These are phyloP conservation scores for Eupithecia subumbrata DNA, from an alignment of 2,888 invertebrate genomes.

Conservation along the genomic window DNA sequence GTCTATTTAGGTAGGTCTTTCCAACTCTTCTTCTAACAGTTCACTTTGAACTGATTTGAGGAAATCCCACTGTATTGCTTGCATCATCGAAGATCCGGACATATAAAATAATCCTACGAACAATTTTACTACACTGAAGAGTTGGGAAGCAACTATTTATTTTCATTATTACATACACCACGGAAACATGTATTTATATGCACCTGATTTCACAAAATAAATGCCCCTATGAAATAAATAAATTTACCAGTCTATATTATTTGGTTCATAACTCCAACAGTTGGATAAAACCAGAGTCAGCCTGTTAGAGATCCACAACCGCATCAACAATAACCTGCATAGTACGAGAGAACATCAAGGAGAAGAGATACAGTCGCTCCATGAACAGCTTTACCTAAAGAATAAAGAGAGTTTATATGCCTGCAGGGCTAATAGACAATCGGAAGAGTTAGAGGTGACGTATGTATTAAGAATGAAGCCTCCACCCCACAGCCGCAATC, in stretches of 20 bases:
- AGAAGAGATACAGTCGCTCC: background rate
- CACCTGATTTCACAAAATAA: background rate
- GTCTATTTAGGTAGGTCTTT: background rate
- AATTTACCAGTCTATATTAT: background rate
- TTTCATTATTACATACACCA: background rate
- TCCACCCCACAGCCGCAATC: no score
- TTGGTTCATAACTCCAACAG: background rate
- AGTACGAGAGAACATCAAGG: background rate
- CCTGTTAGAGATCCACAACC: constrained; percentile 1
- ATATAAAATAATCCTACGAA: background rate
- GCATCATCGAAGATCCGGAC: no score
- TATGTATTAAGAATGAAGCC: background rate
- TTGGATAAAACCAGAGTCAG: background rate
- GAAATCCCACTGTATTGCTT: background rate
- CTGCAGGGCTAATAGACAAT: background rate
- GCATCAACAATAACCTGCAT: background rate
- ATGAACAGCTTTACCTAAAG: background rate
- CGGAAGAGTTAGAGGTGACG: background rate
- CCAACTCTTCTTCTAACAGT: background rate
- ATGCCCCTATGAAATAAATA: background rate
- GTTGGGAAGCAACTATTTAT: background rate
- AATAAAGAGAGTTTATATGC: background rate
- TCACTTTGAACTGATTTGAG: background rate
- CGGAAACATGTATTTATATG: background rate
- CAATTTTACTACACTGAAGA: background rate